Conservation (phyloP, 2,888 invertebrate genomes). For the Macrophya annulata region DNA sequence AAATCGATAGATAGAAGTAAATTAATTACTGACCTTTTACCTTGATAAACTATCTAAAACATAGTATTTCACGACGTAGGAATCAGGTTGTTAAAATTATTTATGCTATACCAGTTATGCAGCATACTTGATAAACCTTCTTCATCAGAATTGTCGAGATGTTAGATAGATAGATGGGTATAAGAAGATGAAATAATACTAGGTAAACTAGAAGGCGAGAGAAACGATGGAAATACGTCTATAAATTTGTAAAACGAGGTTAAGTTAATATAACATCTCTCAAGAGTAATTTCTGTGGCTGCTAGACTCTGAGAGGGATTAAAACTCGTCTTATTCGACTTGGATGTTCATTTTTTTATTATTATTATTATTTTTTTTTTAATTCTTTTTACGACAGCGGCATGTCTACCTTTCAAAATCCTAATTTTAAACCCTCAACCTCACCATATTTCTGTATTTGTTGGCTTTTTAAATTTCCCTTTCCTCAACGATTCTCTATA, state of each 20-base stretch:
- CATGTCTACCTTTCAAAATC: not conserved
- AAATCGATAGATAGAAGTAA: too few relatives aligned
- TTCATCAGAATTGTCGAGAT: not conserved
- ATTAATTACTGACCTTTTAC: not conserved
- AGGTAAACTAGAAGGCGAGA: not conserved
- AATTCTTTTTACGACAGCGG: not conserved
- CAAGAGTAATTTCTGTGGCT: conserved; percentile 18
- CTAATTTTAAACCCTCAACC: not conserved
- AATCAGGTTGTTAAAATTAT: not conserved
- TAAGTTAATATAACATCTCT: conserved; percentile 38
- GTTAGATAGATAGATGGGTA: not conserved
- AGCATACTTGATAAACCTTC: not conserved
- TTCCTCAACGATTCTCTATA: not conserved
- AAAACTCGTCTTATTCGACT: conserved; percentile 30
- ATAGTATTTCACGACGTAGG: not conserved
- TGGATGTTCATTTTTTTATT: too few relatives aligned
- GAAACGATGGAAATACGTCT: not conserved
- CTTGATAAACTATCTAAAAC: not conserved
- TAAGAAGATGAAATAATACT: not conserved
- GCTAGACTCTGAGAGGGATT: not conserved
- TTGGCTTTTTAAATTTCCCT: conserved; percentile 3
- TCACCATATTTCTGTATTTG: not conserved
- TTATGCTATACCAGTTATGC: not conserved
- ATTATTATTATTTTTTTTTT: not conserved
- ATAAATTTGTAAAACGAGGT: conserved; percentile 48